These are phyloP conservation scores for Tetraodon nigroviridis DNA, from an alignment of 2,113 vertebrate genomes.

Conservation along the genomic window DNA sequence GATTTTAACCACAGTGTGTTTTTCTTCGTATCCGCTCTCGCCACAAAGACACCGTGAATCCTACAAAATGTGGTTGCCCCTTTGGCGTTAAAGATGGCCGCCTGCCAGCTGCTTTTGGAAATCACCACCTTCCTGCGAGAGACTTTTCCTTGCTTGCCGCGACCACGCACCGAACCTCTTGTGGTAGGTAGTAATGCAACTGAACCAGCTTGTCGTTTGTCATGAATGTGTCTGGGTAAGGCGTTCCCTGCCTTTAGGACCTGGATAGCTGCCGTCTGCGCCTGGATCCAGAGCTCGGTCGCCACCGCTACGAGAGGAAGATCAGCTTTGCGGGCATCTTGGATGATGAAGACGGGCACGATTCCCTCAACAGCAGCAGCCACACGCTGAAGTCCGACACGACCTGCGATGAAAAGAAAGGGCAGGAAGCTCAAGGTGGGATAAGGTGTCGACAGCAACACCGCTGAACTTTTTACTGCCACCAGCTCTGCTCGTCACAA, in stretches of 20 bases:
- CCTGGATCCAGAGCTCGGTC: constrained; percentile 91
- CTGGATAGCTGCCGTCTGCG: constrained; percentile 90
- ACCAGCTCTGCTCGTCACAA: background rate
- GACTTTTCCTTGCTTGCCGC: constrained; percentile 92
- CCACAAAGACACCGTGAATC: constrained; percentile 90
- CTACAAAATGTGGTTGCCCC: constrained; percentile 94
- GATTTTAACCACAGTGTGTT: background rate
- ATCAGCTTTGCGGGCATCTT: constrained; percentile 98
- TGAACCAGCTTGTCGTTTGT: too few species aligned
- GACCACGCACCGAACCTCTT: constrained; percentile 89
- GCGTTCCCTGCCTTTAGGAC: constrained; percentile 71
- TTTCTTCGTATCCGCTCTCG: background rate
- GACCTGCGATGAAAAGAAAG: constrained; percentile 90
- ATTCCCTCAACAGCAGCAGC: constrained; percentile 97
- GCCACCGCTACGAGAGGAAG: constrained; percentile 97
- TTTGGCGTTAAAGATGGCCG: constrained; percentile 98
- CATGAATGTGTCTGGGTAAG: too few species aligned
- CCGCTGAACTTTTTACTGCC: rapidly evolving
- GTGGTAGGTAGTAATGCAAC: constrained; percentile 76
- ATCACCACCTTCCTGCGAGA: constrained; percentile 96
- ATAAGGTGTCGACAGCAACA: rapidly evolving
- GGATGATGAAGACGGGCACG: constrained; percentile 94
- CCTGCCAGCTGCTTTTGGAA: constrained; percentile 93
- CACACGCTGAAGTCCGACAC: constrained; percentile 97
- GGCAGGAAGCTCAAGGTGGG: constrained; percentile 72